Evolutionary conservation across 23 tunicate species (phyloP).

Genomic region (Halocynthia roretzi): DNA sequence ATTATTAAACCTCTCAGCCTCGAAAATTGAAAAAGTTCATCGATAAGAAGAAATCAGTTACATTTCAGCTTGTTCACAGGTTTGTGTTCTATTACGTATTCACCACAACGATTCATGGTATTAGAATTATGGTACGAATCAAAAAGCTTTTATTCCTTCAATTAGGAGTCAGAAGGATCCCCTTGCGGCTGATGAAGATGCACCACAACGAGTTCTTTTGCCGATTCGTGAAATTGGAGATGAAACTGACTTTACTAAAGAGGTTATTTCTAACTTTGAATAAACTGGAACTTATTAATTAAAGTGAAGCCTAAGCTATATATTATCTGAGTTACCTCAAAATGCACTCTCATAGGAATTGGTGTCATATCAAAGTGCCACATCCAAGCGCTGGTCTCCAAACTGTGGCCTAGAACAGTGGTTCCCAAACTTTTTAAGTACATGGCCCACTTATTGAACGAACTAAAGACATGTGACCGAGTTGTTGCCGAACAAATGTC

Average conservation of each 20-base stretch:
- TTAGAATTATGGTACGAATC: not conserved
- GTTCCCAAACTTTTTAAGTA: too few species aligned
- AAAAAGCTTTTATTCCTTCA: not conserved
- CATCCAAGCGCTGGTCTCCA: too few species aligned
- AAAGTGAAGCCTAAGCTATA: too few species aligned
- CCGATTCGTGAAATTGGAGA: conserved; percentile 22
- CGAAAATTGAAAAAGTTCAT: conserved; percentile 56
- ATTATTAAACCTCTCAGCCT: conserved; percentile 11
- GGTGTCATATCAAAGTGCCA: too few species aligned
- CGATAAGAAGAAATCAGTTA: conserved; percentile 78
- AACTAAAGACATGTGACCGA: too few species aligned
- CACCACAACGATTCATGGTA: not conserved
- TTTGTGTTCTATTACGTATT: not conserved
- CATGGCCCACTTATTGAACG: too few species aligned
- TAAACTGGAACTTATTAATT: too few species aligned
- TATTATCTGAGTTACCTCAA: too few species aligned
- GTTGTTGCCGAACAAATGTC: too few species aligned
- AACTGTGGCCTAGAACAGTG: too few species aligned
- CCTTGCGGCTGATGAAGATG: conserved; percentile 81
- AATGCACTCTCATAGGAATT: too few species aligned
- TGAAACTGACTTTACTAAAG: conserved; percentile 7
- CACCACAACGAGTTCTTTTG: conserved; percentile 81
- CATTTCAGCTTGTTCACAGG: conserved; percentile 82
- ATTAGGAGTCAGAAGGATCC: conserved; percentile 89
- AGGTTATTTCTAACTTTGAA: not conserved